Conservation (phyloP, 2,888 invertebrate genomes). For the Hypolimnas misippus region DNA sequence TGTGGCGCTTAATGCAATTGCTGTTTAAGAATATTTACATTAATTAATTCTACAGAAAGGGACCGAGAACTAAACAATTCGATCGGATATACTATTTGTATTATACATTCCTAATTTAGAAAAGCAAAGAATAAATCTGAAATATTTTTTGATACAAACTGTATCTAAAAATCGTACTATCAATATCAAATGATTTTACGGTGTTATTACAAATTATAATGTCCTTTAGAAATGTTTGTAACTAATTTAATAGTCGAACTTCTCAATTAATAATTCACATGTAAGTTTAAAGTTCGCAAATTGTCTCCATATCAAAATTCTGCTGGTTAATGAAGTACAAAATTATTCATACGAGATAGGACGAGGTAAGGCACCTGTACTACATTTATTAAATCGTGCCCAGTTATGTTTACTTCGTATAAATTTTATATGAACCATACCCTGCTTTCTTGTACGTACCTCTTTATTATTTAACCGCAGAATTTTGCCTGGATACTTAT, state of each 20-base stretch:
- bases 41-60: too few species aligned
- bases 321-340: constrained; percentile 23
- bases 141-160: too few species aligned
- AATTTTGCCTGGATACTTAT: neutral
- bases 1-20: too few species aligned
- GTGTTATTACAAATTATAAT: neutral
- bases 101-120: too few species aligned
- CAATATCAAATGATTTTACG: too few species aligned
- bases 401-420: constrained; percentile 16
- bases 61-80: too few species aligned
- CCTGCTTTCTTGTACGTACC: neutral
- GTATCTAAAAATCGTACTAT: too few species aligned
- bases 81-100: too few species aligned
- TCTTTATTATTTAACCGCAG: constrained; percentile 5
- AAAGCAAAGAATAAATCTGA: too few species aligned
- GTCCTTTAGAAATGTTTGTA: neutral
- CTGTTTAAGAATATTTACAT: too few species aligned
- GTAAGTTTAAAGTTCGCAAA: constrained; percentile 19
- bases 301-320: constrained; percentile 26
- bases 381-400: constrained; percentile 28
- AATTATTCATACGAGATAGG: constrained; percentile 31
- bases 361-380: constrained; percentile 12
- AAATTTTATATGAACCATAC: constrained; percentile 17
- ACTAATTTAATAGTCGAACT: neutral
- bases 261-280: constrained; percentile 19